Percentiles rank a stretch among this genome's conserved stretches.
Conservation (phyloP, 2,113 vertebrate genomes). For the Octodon degus region DNA sequence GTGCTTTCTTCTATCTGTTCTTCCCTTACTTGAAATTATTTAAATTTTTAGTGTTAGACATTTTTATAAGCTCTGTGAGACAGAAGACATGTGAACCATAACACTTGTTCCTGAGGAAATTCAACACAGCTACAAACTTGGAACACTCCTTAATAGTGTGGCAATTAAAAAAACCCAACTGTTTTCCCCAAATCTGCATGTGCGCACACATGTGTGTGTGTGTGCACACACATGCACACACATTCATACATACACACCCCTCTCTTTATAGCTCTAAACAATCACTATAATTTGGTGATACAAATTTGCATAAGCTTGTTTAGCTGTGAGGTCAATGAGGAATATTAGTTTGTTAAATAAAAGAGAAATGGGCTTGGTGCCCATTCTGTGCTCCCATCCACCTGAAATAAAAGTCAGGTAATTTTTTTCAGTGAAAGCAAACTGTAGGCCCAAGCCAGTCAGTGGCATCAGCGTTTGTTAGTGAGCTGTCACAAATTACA, state of each 20-base stretch:
- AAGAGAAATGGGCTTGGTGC: background rate
- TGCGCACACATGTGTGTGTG: no score
- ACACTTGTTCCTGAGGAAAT: background rate
- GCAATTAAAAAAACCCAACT: background rate
- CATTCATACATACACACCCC: background rate
- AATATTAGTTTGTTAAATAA: background rate
- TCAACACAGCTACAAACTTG: background rate
- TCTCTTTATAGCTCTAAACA: background rate
- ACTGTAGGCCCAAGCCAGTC: conserved; percentile 3
- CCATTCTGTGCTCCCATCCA: background rate
- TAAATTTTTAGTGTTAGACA: conserved; percentile 12
- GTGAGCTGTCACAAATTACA: background rate
- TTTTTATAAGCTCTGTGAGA: background rate
- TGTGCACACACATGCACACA: no score
- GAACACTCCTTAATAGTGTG: background rate
- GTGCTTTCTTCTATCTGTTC: background rate
- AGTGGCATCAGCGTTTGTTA: background rate
- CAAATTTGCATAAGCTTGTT: background rate
- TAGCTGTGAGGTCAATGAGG: background rate
- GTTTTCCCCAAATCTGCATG: background rate
- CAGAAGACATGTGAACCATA: background rate
- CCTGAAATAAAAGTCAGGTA: background rate
- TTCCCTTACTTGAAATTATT: background rate
- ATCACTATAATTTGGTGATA: background rate
- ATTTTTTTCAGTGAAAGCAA: background rate